phyloP scores from a whole-genome alignment of 1,140 invertebrate species.

The Ectropis grisescens region DNA sequence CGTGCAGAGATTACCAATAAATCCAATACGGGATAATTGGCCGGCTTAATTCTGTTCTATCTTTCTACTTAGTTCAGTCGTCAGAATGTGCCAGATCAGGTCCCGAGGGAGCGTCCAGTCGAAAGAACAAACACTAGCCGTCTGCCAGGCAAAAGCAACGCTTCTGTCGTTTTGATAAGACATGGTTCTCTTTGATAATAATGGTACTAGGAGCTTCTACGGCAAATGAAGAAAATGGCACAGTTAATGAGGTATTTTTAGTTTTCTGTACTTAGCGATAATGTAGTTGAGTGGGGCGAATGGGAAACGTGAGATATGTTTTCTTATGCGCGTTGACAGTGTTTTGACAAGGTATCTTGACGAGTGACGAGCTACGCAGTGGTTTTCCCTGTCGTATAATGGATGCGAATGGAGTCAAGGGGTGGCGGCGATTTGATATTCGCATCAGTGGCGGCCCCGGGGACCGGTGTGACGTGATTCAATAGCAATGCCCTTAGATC shows the following conservation, averaged over 20 bases:
- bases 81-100: constrained; percentile 66
- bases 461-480: constrained; percentile 44
- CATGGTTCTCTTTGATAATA: constrained; percentile 25
- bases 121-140: constrained; percentile 39
- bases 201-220: constrained; percentile 21
- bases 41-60: constrained; percentile 69
- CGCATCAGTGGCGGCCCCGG: constrained; percentile 47
- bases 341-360: constrained; percentile 7
- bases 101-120: constrained; percentile 57
- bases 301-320: constrained; percentile 3
- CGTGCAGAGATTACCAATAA: constrained; percentile 70
- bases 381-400: constrained; percentile 45
- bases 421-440: constrained; percentile 61
- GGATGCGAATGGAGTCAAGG: constrained; percentile 47
- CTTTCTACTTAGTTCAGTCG: constrained; percentile 69
- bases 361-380: constrained; percentile 42
- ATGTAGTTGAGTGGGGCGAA: constrained; percentile 14
- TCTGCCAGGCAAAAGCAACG: constrained; percentile 47
- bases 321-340: too few species aligned
- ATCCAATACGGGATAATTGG: constrained; percentile 70
- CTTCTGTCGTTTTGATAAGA: constrained; percentile 29
- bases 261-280: constrained; percentile 14
- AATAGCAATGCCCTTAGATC: constrained; percentile 33
- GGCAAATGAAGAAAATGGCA: constrained; percentile 44
- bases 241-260: constrained; percentile 46